phyloP scores from a whole-genome alignment of 2,888 invertebrate genomes.

The Acronicta psi region DNA sequence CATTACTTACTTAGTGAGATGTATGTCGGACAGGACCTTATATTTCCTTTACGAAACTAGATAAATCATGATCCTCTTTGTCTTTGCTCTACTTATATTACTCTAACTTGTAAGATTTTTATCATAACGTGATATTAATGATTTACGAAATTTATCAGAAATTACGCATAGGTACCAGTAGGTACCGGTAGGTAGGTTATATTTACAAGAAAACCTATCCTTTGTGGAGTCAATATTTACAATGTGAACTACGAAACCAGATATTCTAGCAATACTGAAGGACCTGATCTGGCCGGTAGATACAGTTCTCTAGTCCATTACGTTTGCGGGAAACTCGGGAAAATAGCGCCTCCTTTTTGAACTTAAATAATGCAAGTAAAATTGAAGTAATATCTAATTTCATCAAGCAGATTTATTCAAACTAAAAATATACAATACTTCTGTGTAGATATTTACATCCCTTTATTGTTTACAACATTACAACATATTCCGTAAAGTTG shows the following conservation, averaged over 20 bases:
- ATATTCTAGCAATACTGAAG: constrained; percentile 16
- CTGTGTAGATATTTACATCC: neutral
- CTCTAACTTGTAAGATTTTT: neutral
- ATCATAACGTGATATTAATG: neutral
- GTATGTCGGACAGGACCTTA: constrained; percentile 50
- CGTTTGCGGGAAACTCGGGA: neutral
- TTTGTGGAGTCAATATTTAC: no score
- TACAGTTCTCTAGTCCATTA: constrained; percentile 1
- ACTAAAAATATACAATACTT: no score
- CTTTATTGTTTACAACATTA: constrained; percentile 6
- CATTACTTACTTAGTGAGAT: constrained; percentile 62
- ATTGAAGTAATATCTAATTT: no score
- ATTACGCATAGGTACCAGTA: constrained; percentile 21
- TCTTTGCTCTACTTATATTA: constrained; percentile 2
- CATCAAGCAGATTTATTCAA: no score
- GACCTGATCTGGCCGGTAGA: constrained; percentile 20
- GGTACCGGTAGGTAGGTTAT: no score
- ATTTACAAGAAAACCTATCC: constrained; percentile 20
- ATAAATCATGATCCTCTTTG: constrained; percentile 12
- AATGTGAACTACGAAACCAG: no score
- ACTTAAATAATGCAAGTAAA: no score
- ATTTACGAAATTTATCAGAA: constrained; percentile 13
- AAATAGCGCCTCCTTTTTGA: no score
- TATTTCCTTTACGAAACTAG: constrained; percentile 40
- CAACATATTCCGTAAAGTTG: constrained; percentile 18